Percentiles rank a stretch among this genome's conserved stretches.
These are phyloP conservation scores for Turnix velox DNA, from an alignment of 2,113 vertebrate species.

Conservation along the genomic window DNA sequence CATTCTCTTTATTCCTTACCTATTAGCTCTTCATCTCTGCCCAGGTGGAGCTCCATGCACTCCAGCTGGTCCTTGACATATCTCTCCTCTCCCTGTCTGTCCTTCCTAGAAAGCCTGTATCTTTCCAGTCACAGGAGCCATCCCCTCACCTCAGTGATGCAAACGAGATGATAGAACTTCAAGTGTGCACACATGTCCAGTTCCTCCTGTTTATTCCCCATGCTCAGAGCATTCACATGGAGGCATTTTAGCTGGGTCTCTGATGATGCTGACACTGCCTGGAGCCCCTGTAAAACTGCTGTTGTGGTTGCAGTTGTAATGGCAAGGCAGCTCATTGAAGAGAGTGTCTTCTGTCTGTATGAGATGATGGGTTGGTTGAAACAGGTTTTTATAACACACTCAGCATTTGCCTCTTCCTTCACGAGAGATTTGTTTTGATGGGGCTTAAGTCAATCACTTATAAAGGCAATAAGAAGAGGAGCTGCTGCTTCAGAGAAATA, in stretches of 20 bases:
- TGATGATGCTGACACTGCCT: background rate
- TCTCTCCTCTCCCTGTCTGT: background rate
- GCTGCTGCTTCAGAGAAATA: background rate
- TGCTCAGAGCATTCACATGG: background rate
- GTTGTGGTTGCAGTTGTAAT: accelerated
- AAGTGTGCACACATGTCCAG: background rate
- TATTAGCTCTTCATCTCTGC: background rate
- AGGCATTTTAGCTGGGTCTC: background rate
- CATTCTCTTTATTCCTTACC: background rate
- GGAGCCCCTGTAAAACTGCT: background rate
- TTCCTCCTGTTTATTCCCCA: background rate
- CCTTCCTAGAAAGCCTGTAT: background rate
- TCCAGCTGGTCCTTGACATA: background rate
- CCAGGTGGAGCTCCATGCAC: background rate
- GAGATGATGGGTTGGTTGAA: background rate
- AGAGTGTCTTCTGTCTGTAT: background rate
- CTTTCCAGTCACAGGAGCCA: background rate
- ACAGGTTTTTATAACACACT: background rate
- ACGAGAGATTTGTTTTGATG: background rate
- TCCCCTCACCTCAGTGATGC: background rate
- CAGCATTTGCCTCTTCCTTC: background rate
- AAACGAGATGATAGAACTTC: background rate
- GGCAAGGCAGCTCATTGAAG: background rate
- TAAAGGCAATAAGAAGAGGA: background rate
- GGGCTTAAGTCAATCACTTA: background rate